Percentiles rank a stretch among this genome's conserved stretches.
Conservation (phyloP, 2,888 invertebrate species). For the Ornithoptera priamus region DNA sequence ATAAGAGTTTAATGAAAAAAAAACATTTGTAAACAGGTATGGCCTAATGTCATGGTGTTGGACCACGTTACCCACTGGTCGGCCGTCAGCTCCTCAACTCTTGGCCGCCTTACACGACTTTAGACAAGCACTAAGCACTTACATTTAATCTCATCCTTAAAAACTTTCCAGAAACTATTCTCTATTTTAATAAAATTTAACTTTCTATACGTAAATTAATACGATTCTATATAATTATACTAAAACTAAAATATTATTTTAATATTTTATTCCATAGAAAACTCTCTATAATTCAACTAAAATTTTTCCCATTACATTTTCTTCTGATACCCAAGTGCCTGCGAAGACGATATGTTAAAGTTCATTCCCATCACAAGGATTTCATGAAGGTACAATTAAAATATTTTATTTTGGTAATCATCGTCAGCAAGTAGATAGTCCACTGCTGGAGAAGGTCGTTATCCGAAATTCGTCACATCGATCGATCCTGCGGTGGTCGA, state of each 20-base stretch:
- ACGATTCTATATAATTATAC: not conserved
- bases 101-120: slow-evolving; percentile 86
- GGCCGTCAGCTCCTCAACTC: slow-evolving; percentile 85
- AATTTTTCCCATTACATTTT: slow-evolving; percentile 35
- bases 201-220: slow-evolving; percentile 5
- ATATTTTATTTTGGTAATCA: not conserved
- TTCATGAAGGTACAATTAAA: not conserved
- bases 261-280: not conserved
- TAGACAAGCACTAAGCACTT: slow-evolving; percentile 85
- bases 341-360: slow-evolving; percentile 20
- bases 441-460: no score
- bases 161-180: slow-evolving; percentile 3
- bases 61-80: slow-evolving; percentile 81
- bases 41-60: slow-evolving; percentile 88
- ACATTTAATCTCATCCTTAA: slow-evolving; percentile 67
- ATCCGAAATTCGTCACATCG: no score
- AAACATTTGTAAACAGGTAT: slow-evolving; percentile 69
- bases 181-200: slow-evolving; percentile 21
- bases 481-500: no score
- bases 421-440: no score
- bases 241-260: not conserved
- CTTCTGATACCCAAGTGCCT: slow-evolving; percentile 52
- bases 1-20: not conserved
- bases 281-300: slow-evolving; percentile 38
- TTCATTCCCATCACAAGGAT: not conserved